Base-by-base conservation (phyloP, 2,113 vertebrate species). In the Polypterus bichir region DNA sequence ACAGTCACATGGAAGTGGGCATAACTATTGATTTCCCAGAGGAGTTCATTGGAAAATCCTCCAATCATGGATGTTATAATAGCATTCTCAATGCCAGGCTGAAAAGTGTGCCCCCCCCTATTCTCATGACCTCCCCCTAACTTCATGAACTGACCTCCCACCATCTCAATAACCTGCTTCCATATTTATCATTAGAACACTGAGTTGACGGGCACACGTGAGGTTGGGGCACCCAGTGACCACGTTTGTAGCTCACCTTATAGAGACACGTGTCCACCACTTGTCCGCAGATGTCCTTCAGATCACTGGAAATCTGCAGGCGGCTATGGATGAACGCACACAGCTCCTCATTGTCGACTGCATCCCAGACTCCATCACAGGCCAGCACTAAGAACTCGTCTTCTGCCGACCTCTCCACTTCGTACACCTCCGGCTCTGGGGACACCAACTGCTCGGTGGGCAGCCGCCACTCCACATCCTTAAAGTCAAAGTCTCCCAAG, bases 361-460 rank as follows among this genome's bases (percentile, higher is more conserved):
- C 73, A 4, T 91, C 91, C 88, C 87, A 90, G 46, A 91, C 81
- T 0, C 88, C 87, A 1, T 91, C 87, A 3, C 88, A 91, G 1
- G 88, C 91, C 66, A 88, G 71, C 60, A 91, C 76, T 44, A 90
- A 54, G 70, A 91, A 90, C 78, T 90, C 87, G 3, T 90, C 91
- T 53, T 73, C 69, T 0, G 68, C 65, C 0, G 64, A 75, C 60
- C 85, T 81, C 64, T 73, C 71, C 73, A 90, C 48, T 48, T 86
- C 80, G 0, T 83, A 81, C 59, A 92, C 79, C 63, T 92, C 88
- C 0, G 89, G 89, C 72, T 91, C 87, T 0, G 89, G 84, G 0
- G 89, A 90, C 59, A 90, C 84, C 2, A 89, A 82, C 69, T 90
- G 88, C 72, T 86, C 84, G 0, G 88, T 88, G 51, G 85, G 82